These are phyloP conservation scores for Psittacula echo DNA, from an alignment of 2,797 vertebrate species.

Conservation along the genomic window DNA sequence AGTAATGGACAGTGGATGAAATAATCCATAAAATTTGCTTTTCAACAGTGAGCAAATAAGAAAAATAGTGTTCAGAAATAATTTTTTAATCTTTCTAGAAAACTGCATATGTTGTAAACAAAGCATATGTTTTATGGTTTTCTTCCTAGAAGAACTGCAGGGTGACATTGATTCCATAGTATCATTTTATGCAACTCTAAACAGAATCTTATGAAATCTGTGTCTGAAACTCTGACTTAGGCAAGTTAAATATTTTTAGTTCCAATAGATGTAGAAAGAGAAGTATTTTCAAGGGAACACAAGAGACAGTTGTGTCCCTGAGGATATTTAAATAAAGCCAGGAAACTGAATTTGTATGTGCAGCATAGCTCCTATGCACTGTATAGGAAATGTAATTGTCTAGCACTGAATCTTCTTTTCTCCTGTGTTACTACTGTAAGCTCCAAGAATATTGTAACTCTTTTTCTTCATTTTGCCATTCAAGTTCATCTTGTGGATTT, in stretches of 20 bases:
- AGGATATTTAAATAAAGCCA: neutral
- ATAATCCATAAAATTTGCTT: neutral
- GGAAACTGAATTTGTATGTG: neutral
- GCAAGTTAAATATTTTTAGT: conserved; percentile 16
- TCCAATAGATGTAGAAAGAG: neutral
- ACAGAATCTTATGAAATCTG: neutral
- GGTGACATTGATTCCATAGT: neutral
- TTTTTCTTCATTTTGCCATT: neutral
- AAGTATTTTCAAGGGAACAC: neutral
- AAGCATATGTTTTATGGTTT: neutral
- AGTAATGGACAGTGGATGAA: neutral
- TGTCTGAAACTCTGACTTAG: neutral
- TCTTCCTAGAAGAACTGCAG: neutral
- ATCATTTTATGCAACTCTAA: neutral
- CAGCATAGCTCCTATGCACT: neutral
- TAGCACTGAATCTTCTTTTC: neutral
- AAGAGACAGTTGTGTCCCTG: neutral
- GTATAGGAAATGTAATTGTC: neutral
- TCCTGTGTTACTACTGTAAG: neutral
- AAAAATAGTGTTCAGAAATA: neutral
- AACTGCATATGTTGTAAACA: neutral
- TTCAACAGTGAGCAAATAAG: neutral
- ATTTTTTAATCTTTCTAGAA: neutral
- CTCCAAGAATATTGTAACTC: neutral
- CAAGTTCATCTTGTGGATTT: neutral